These are phyloP conservation scores for Leptodactylus fuscus DNA, from an alignment of 2,113 vertebrate species.

Conservation along the genomic window DNA sequence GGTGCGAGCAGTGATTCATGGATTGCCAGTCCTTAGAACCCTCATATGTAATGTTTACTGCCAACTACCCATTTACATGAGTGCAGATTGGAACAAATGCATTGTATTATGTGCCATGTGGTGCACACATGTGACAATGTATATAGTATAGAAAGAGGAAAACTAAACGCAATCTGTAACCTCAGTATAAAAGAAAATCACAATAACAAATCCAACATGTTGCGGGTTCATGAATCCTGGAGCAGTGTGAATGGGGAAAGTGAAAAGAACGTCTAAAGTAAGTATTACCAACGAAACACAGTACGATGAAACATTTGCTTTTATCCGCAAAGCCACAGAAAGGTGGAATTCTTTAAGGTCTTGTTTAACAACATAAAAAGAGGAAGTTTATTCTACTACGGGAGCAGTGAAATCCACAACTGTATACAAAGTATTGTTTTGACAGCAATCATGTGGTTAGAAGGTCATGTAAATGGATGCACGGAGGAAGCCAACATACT, in stretches of 20 bases:
- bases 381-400: constrained; percentile 21
- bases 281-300: constrained; percentile 14
- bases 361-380: neutral
- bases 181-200: constrained; percentile 15
- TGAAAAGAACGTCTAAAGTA: constrained; percentile 19
- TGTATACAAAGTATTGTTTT: neutral
- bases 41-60: constrained; percentile 46
- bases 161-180: neutral
- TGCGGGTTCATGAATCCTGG: neutral
- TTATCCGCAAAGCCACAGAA: neutral
- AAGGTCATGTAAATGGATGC: neutral
- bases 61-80: constrained; percentile 43
- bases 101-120: constrained; percentile 52
- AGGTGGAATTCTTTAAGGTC: neutral
- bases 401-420: neutral
- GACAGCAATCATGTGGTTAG: neutral
- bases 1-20: constrained; percentile 41
- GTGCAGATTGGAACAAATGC: constrained; percentile 27
- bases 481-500: neutral
- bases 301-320: constrained; percentile 27
- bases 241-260: neutral
- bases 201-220: constrained; percentile 8
- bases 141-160: constrained; percentile 16
- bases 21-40: constrained; percentile 51
- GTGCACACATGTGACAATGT: constrained; percentile 47